Evolutionary conservation across 2,113 vertebrate genomes (phyloP), one percentile per base, ranked within the genome.

Genomic region (Limanda limanda): DNA sequence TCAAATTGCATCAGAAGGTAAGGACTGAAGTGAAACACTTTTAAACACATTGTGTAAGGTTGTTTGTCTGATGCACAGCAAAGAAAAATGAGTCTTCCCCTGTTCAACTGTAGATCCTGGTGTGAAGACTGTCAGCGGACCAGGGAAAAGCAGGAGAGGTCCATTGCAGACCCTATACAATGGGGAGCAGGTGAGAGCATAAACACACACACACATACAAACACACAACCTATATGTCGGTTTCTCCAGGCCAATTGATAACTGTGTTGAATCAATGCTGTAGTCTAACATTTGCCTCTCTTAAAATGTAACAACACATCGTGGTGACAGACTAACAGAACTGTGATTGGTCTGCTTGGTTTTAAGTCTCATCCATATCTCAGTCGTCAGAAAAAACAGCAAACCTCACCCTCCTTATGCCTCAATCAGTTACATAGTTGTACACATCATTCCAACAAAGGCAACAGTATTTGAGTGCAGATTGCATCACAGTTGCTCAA

Each of bases 151-250:
- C 0, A 92, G 95, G 73, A 95, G 93, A 82, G 97, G 90, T 84
- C 96, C 96, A 0, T 90, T 97, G 59, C 96, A 97, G 89, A 86
- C 90, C 3, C 92, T 97, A 0, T 95, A 96, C 1, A 94, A 96
- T 51, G 94, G 93, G 77, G 94, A 97, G 74, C 95, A 97, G 96
- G 97, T 98, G 91, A 94, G 74, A 58, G 55, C 58, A 59, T 12
- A 60, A 27, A 35, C 15, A 60, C 27, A 60, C 18, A 60, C 27
- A 60, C 14, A 20, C 7, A 60, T 18, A 60, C 27, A 60, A 7
- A 60, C 15, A 35, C 27, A 60, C 27, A 56, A 20, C 21, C 51
- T 52, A 52, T 54, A 14, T 54, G 20, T 54, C 20, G 2, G 18
- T n/a, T 17, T 20, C 51, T 54, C 21, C 17, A 21, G 47, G 47